Evolutionary conservation across 2,888 invertebrate genomes (phyloP).

Genomic region (Sinodicranocentrus sp.): DNA sequence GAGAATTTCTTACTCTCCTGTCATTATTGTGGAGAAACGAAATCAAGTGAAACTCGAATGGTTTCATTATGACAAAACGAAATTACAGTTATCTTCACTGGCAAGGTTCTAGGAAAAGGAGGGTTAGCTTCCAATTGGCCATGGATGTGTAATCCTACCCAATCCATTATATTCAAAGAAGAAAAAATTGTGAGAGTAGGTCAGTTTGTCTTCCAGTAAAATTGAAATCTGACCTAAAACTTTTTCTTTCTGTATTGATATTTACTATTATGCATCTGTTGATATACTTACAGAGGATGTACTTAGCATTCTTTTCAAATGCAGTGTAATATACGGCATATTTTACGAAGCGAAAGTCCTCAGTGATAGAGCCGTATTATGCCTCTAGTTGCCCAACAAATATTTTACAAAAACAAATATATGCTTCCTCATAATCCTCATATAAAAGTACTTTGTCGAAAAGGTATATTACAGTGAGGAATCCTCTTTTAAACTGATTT

Average conservation of each 20-base stretch:
- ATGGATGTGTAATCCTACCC: neutral
- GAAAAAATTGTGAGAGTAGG: conserved; percentile 42
- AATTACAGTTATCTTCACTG: conserved; percentile 37
- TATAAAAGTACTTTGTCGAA: neutral
- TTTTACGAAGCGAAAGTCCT: conserved; percentile 4
- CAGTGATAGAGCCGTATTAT: neutral
- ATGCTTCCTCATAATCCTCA: neutral
- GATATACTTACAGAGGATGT: too few species aligned
- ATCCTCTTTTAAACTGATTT: conserved; percentile 10
- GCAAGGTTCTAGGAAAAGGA: conserved; percentile 16
- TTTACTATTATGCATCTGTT: too few species aligned
- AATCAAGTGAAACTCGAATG: conserved; percentile 42
- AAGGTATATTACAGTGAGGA: neutral
- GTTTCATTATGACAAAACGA: conserved; percentile 25
- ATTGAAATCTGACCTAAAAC: conserved; percentile 26
- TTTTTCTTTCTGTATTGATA: neutral
- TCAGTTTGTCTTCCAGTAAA: conserved; percentile 52
- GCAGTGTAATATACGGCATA: neutral
- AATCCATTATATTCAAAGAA: neutral
- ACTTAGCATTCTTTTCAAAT: neutral
- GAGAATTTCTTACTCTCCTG: neutral
- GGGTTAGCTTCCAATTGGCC: conserved; percentile 24
- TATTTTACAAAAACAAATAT: neutral
- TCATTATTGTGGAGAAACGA: conserved; percentile 13
- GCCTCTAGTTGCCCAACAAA: neutral